Percentiles rank a stretch among this genome's conserved stretches.
Conservation (phyloP, 2,888 invertebrate species). For the Maniola hyperantus region DNA sequence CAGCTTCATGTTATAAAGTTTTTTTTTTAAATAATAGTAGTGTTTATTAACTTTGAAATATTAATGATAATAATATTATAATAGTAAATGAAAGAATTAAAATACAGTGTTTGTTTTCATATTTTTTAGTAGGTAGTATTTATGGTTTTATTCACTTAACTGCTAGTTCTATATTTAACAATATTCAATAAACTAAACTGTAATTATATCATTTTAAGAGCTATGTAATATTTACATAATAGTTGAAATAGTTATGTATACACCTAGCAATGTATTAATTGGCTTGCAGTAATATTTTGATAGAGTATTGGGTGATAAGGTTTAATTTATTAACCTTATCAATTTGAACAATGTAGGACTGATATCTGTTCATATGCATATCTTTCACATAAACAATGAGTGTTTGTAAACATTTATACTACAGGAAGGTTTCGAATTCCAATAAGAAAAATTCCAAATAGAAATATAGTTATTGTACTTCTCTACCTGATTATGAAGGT, state of each 20-base stretch:
- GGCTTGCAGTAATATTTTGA: slow-evolving; percentile 5
- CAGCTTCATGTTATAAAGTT: too few species aligned
- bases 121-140: neutral
- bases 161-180: neutral
- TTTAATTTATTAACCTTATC: slow-evolving; percentile 8
- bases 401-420: slow-evolving; percentile 1
- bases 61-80: too few species aligned
- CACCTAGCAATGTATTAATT: too few species aligned
- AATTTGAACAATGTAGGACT: neutral
- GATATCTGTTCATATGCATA: neutral
- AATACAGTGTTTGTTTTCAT: too few species aligned
- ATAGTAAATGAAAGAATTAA: too few species aligned
- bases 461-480: neutral
- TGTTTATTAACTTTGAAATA: too few species aligned
- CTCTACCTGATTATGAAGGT: neutral
- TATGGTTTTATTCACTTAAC: neutral
- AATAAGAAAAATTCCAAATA: neutral
- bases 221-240: too few species aligned
- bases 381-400: neutral
- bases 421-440: neutral
- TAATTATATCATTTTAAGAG: neutral
- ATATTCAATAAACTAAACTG: neutral
- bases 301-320: neutral
- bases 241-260: too few species aligned
- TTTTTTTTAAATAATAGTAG: too few species aligned